phyloP scores from a whole-genome alignment of 2,113 vertebrate species.

The Leptocoma aspasia region DNA sequence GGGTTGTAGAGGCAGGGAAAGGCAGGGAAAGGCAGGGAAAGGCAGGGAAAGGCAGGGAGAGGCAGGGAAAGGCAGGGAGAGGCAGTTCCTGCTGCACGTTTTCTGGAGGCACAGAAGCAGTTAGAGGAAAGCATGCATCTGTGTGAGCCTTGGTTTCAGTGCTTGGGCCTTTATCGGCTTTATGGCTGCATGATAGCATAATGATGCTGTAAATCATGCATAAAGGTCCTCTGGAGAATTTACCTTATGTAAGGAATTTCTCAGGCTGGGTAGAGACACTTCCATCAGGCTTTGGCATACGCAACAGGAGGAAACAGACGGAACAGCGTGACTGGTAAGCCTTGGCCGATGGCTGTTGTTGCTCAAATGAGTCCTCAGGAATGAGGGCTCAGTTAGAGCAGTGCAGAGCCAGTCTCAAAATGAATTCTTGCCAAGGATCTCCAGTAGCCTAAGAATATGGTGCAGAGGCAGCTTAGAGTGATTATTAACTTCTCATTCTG shows the following conservation, averaged over 20 bases:
- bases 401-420: neutral
- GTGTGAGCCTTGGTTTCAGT: neutral
- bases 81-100: fast-evolving
- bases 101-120: neutral
- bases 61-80: neutral
- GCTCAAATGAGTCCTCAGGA: neutral
- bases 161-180: constrained; percentile 23
- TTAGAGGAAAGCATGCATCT: neutral
- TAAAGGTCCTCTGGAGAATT: constrained; percentile 28
- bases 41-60: neutral
- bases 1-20: neutral
- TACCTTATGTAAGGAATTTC: constrained; percentile 28
- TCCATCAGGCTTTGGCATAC: neutral
- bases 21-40: neutral
- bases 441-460: constrained; percentile 38
- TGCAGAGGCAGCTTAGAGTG: constrained; percentile 39
- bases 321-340: neutral
- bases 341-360: neutral
- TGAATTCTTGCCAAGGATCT: constrained; percentile 17
- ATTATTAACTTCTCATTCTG: constrained; percentile 18
- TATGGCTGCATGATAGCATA: constrained; percentile 8
- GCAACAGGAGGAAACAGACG: constrained; percentile 1
- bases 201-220: constrained; percentile 52
- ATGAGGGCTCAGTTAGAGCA: neutral
- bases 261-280: constrained; percentile 14